Evolutionary conservation across 53 echinoderm and acorn worm genomes (phyloP), one percentile per base, ranked within the genome.

Genomic region (Pentamera pediparva): DNA sequence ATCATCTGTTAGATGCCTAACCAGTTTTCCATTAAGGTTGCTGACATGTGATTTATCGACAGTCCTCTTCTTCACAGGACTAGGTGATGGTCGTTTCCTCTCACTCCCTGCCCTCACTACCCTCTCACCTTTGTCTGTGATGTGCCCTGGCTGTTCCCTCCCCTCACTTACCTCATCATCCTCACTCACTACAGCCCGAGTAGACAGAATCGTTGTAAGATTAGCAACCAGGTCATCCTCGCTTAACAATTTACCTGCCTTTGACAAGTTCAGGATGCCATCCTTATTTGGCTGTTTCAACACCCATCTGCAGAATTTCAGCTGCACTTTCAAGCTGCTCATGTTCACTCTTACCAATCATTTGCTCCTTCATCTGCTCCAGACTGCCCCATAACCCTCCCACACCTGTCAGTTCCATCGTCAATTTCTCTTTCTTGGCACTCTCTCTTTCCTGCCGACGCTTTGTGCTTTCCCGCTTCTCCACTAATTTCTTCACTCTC

Each of bases 351-450:
- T 59, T 59, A 9, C 65, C 82, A 0, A 7, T 24, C 59, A 82
- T 28, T 3, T 55, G 52, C 3, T 37, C 52, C 4, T 65, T 35
- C 82, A 82, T 82, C 24, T 82, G 75, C 4, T 17, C 36, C 13
- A 81, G 62, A 48, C n/a, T 51, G 25, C 38, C 34, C n/a, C 76
- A 82, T 54, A 82, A 47, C 28, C 62, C 62, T 2, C 81, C 82
- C 39, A 52, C 75, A 59, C 29, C 56, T 32, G 38, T 38, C 50
- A 79, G 37, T 35, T 50, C 50, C 25, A 45, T 36, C 15, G 48
- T 78, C 48, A 5, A 19, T 78, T 41, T 79, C 61, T 5, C 28
- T 18, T 28, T 27, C 2, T 32, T 27, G 1, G 20, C 31, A 72
- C 71, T 60, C 45, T 50, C 73, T 18, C 38, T 55, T 39, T 35